Base-by-base conservation (phyloP, 2,888 invertebrate species). In the Oeneis ivallda region DNA sequence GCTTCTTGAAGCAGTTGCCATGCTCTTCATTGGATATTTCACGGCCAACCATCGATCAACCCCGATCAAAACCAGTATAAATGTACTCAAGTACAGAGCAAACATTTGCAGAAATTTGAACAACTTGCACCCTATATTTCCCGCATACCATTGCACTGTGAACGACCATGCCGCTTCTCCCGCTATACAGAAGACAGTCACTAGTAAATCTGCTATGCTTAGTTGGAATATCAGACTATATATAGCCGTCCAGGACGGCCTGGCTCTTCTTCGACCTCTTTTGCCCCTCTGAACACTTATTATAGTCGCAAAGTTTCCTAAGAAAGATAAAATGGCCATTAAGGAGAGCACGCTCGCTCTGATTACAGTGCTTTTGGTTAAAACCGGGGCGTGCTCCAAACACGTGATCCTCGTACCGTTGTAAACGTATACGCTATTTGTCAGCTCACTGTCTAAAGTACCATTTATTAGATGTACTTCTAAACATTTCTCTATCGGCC, bases 51-150 rank as follows among this genome's bases (percentile, higher is more conserved):
- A 96, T 64, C 97, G 92, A 79, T 97, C 97, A 53, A 96, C 93
- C 11, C 96, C 96, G 75, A 97, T 96, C 54, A 96, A 92, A 41
- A 97, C 96, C 32, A 96, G 89, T 49, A 97, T 93, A 82, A 96
- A 97, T 0, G 97, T 97, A 68, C 96, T 96, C 70, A 96, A 86
- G 80, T 97, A 96, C 62, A 97, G 88, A 60, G 96, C 94, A 78
- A 96, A 96, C 94, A 96, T 95, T 86, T 97, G 96, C 57, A 95
- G 88, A 73, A 95, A 96, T 83, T 97, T 97, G 76, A 96, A 95
- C 62, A 96, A 72, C 86, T 96, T 97, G 84, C 97, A 97, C 52
- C 94, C 93, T 10, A 93, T 81, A 77, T 96, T 95, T 2, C 96
- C 96, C 13, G 95, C 96, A 56, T 94, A 87, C 97, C 97, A 97